A percentile compares a stretch with the other conserved stretches of the same genome.
Conservation (phyloP, 2,113 vertebrate genomes). For the Bubalus kerabau region DNA sequence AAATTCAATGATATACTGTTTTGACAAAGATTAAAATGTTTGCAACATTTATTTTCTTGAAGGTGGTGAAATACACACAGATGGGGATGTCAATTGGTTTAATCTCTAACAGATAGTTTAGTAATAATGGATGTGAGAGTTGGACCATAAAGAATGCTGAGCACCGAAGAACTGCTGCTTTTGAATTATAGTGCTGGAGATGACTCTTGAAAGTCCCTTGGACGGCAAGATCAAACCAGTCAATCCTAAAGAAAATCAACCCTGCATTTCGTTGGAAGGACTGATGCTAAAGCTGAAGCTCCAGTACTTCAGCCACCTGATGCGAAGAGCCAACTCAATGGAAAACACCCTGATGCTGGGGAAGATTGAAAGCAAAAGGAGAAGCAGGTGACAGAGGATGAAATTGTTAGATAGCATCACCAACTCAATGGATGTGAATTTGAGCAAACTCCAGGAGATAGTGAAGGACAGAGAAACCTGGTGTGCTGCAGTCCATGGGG, state of each 20-base stretch:
- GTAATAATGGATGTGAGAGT: neutral
- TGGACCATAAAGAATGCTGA: neutral
- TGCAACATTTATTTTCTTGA: neutral
- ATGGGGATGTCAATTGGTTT: neutral
- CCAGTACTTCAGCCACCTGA: neutral
- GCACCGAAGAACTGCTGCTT: neutral
- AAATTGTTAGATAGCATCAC: neutral
- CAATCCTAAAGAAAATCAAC: neutral
- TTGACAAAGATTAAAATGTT: neutral
- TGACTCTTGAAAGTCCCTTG: neutral
- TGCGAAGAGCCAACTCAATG: fast-evolving
- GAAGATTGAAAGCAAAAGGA: neutral
- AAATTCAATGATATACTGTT: neutral
- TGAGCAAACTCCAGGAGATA: neutral
- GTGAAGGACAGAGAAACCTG: neutral
- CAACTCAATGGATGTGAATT: neutral
- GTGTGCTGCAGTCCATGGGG: neutral
- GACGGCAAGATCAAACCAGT: too few relatives aligned
- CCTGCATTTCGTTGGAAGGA: fast-evolving
- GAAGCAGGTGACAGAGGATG: neutral
- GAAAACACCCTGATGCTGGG: neutral
- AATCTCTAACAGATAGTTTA: neutral
- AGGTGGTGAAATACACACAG: neutral
- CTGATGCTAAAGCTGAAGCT: neutral
- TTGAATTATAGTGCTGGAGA: neutral